Percentiles rank a stretch among this genome's conserved stretches.
phyloP scores from a whole-genome alignment of 2,113 vertebrate species.

The Rhineura floridana region DNA sequence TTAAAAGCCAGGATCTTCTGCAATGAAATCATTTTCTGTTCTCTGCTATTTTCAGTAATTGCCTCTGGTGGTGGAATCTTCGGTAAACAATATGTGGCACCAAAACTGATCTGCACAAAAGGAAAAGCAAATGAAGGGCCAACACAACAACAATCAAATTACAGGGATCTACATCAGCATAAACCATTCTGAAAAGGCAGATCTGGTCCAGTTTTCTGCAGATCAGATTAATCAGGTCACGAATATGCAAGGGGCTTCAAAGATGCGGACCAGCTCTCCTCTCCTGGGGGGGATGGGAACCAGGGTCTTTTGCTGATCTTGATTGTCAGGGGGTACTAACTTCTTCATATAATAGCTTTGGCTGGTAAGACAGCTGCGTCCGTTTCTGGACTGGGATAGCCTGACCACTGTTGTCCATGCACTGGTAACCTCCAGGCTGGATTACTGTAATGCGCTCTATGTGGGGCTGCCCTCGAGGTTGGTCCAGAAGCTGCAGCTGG shows the following conservation, averaged over 20 bases:
- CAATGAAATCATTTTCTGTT: conserved; percentile 13
- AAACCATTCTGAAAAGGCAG: not conserved
- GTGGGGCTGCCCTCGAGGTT: too few relatives aligned
- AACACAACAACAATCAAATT: not conserved
- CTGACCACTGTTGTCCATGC: too few relatives aligned
- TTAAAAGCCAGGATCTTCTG: conserved; percentile 1
- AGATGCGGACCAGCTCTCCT: not conserved
- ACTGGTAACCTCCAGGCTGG: too few relatives aligned
- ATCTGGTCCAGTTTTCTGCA: not conserved
- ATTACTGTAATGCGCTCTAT: too few relatives aligned
- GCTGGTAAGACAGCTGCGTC: too few relatives aligned
- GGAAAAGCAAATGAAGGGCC: conserved; percentile 1
- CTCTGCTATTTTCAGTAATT: conserved; percentile 22
- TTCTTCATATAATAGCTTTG: too few relatives aligned
- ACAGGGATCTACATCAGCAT: not conserved
- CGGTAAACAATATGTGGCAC: not conserved
- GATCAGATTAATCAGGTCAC: not conserved
- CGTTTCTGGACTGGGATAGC: too few relatives aligned
- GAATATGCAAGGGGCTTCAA: not conserved
- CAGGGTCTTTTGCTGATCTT: not conserved
- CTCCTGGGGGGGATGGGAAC: not conserved
- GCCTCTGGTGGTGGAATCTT: not conserved
- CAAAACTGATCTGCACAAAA: not conserved
- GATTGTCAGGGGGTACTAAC: not conserved
- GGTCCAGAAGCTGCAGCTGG: too few relatives aligned